Evolutionary conservation across 2,113 vertebrate genomes (phyloP).

Genomic region (Sander lucioperca): DNA sequence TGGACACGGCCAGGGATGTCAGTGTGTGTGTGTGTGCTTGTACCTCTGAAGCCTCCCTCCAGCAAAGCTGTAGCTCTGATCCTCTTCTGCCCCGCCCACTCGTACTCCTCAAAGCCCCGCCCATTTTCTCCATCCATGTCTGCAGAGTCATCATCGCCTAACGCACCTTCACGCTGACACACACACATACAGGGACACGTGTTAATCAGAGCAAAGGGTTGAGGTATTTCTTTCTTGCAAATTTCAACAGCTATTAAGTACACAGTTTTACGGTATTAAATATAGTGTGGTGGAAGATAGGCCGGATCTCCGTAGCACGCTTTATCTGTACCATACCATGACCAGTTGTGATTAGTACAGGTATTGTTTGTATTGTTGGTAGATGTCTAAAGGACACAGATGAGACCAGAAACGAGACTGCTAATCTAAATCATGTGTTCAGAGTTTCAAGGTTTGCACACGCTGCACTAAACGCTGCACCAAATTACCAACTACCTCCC

Average conservation of each 20-base stretch:
- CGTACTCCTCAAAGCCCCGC: constrained; percentile 97
- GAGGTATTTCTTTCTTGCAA: not conserved
- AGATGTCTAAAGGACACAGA: not conserved
- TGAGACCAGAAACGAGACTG: not conserved
- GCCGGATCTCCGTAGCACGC: constrained; percentile 9
- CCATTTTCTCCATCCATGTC: constrained; percentile 96
- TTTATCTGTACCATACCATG: constrained; percentile 23
- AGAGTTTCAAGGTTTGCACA: not conserved
- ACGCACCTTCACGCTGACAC: constrained; percentile 93
- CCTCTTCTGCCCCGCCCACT: constrained; percentile 99
- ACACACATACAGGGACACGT: constrained; percentile 29
- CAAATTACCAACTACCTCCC: not conserved
- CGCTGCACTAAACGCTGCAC: not conserved
- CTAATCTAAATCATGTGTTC: not conserved
- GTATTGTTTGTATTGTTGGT: too few species aligned
- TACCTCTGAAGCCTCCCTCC: constrained; percentile 98
- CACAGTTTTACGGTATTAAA: not conserved
- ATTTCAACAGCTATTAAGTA: not conserved
- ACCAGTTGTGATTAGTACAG: constrained; percentile 4
- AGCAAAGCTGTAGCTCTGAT: constrained; percentile 96
- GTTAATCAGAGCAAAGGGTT: constrained; percentile 6
- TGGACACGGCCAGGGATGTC: not conserved
- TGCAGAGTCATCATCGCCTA: constrained; percentile 94
- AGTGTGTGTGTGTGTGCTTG: not conserved
- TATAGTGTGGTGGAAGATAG: not conserved